A percentile compares a stretch with the other conserved stretches of the same genome.
These are phyloP conservation scores for Gallirallus australis DNA, from an alignment of 2,797 vertebrate genomes.

Conservation along the genomic window DNA sequence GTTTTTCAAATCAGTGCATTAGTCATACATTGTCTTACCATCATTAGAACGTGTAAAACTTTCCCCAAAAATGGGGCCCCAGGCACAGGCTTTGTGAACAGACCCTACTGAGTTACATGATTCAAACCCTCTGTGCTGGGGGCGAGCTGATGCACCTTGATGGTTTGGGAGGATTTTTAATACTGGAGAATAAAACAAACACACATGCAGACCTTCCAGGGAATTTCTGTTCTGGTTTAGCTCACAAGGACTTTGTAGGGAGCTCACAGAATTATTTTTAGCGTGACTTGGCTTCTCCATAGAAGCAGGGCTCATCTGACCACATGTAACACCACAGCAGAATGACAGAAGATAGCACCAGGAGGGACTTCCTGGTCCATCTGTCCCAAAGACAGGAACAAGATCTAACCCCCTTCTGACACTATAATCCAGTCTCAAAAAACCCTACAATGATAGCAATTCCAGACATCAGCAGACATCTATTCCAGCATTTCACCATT, in stretches of 20 bases:
- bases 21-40: conserved; percentile 49
- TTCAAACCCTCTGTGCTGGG: background rate
- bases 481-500: background rate
- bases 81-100: conserved; percentile 24
- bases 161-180: background rate
- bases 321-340: background rate
- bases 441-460: background rate
- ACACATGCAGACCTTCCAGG: background rate
- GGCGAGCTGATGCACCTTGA: background rate
- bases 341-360: background rate
- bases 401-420: background rate
- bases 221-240: background rate
- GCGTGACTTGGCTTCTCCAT: background rate
- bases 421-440: background rate
- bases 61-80: background rate
- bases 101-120: background rate
- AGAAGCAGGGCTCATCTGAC: background rate
- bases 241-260: background rate
- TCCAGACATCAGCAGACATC: background rate
- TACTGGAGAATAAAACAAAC: background rate
- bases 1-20: conserved; percentile 60
- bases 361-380: background rate
- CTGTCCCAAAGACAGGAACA: background rate
- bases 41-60: conserved; percentile 56
- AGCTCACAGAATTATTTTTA: background rate